Evolutionary conservation across 2,113 vertebrate species (phyloP), one percentile per base, ranked within the genome.

Genomic region (Aepyceros melampus): DNA sequence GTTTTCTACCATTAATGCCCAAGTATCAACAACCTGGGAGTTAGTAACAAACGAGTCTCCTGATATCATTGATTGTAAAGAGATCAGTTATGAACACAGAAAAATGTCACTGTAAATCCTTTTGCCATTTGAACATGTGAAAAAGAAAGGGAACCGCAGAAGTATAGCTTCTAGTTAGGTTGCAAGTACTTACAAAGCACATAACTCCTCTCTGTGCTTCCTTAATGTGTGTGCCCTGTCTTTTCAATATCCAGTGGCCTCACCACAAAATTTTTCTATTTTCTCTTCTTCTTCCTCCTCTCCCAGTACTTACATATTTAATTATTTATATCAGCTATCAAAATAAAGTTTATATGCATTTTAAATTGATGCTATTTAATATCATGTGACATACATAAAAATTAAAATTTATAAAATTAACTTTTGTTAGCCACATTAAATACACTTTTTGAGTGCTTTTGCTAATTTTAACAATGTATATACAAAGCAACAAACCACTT

Each of bases 191-290:
- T 6, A 29, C 2, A 19, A 58, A 31, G 2, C 15, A 13, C 5
- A 0, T 25, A 16, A 29, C 15, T 53, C 1, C 3, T 16, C 2
- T 19, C 14, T 84, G 4, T 58, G 36, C 29, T 10, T 51, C 12
- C 9, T 51, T 1, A 14, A 29, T 17, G 2, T 14, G 0, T 2
- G 33, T 4, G 5, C 1, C 1, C 14, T 19, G 3, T n/a, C 17
- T 83, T 76, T 33, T 6, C 13, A 1, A 23, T 49, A 87, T 6
- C 2, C 11, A 6, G 17, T 23, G 27, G 2, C 2, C 10, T 25
- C 9, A 9, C 4, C 36, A 10, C 7, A 94, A 47, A 11, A 5
- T 78, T n/a, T 60, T 82, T 25, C 23, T 51, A 4, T 55, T 67
- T 94, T 10, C 0, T 67, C 17, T n/a, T 71, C 9, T 40, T 82